These are phyloP conservation scores for Thymallus thymallus DNA, from an alignment of 2,113 vertebrate species.

Conservation along the genomic window DNA sequence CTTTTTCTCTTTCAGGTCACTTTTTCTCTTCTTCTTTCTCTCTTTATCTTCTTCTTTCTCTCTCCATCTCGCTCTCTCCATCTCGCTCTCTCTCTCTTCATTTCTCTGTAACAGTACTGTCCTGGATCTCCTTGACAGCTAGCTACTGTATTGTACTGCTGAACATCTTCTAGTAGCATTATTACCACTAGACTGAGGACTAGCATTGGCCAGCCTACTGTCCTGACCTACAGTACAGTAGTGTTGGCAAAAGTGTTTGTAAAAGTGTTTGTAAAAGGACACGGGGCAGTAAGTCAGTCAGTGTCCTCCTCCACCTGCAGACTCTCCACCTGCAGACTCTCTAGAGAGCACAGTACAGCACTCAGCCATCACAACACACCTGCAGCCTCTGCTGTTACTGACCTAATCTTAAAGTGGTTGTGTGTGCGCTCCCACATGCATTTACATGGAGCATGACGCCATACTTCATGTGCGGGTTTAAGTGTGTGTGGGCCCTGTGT, in stretches of 20 bases:
- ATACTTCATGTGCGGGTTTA: background rate
- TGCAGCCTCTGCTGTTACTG: background rate
- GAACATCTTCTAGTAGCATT: no score
- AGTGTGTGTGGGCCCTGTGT: background rate
- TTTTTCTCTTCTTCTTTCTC: background rate
- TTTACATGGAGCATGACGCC: background rate
- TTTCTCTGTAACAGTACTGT: slow-evolving; percentile 30
- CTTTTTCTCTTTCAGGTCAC: slow-evolving; percentile 12
- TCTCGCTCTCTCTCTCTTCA: background rate
- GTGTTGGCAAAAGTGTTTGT: no score
- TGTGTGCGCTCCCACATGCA: no score
- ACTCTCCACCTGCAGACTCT: background rate
- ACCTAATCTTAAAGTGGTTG: no score
- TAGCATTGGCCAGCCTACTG: no score
- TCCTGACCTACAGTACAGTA: no score
- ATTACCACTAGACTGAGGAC: no score
- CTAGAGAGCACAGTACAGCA: background rate
- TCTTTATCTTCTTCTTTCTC: background rate
- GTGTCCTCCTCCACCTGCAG: background rate
- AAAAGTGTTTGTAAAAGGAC: no score
- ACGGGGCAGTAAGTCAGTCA: background rate
- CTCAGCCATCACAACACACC: slow-evolving; percentile 1
- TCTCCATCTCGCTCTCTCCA: background rate
- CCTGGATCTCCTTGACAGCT: slow-evolving; percentile 21
- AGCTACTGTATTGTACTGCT: no score